These are phyloP conservation scores for Narcine bancroftii DNA, from an alignment of 2,113 vertebrate genomes.

Conservation along the genomic window DNA sequence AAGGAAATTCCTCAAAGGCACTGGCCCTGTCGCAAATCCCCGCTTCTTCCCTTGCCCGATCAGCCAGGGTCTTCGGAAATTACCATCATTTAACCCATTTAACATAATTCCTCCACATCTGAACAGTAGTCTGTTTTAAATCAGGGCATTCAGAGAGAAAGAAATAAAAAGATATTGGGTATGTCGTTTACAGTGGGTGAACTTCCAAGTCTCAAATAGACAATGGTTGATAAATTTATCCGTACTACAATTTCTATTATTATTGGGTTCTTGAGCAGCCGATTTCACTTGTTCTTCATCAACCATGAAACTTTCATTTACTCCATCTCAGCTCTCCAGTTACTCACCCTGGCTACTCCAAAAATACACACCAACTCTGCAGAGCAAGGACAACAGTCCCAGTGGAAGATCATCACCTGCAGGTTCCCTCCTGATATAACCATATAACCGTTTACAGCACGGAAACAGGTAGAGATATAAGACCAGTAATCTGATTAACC, in stretches of 20 bases:
- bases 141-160: not conserved
- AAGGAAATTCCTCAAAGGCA: conserved; percentile 19
- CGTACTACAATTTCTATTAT: not conserved
- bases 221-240: not conserved
- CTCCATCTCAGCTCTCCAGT: too few species aligned
- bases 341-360: too few species aligned
- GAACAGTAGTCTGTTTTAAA: not conserved
- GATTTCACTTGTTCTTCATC: too few species aligned
- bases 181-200: not conserved
- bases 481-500: too few species aligned
- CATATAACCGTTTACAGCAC: too few species aligned
- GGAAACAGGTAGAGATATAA: too few species aligned
- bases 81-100: not conserved
- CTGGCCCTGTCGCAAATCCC: not conserved
- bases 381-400: too few species aligned
- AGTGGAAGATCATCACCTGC: too few species aligned
- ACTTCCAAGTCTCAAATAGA: not conserved
- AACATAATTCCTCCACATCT: not conserved
- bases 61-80: not conserved
- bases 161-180: not conserved
- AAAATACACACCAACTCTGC: too few species aligned
- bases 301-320: too few species aligned
- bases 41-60: not conserved
- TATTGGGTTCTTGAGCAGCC: not conserved
- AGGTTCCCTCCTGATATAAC: too few species aligned